Conservation (phyloP, 2,113 vertebrate species). For the Pao palembangensis region DNA sequence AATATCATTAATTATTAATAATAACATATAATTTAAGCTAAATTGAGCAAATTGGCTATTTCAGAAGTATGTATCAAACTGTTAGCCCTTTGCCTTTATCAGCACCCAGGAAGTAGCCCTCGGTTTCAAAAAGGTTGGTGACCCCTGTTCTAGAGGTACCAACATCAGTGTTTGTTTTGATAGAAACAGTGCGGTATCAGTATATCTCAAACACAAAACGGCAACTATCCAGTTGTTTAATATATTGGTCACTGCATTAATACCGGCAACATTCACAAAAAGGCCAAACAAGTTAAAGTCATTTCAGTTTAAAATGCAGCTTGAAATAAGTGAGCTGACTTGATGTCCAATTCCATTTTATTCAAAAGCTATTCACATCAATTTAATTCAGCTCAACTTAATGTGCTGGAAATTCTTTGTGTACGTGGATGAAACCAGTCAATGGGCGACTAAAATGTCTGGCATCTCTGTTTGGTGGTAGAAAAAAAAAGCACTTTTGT, state of each 20-base stretch:
- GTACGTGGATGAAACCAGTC: constrained; percentile 63
- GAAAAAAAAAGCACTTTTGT: constrained; percentile 52
- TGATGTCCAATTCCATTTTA: constrained; percentile 41
- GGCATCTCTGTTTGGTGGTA: constrained; percentile 41
- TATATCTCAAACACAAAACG: neutral
- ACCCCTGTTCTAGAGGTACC: too few species aligned
- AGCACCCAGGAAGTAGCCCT: too few species aligned
- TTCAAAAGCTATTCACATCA: constrained; percentile 54
- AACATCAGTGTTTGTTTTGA: neutral
- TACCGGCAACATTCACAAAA: constrained; percentile 5
- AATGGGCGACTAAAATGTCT: constrained; percentile 56
- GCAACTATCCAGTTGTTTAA: neutral
- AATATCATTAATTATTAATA: too few species aligned
- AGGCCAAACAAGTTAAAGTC: constrained; percentile 30
- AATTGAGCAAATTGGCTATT: too few species aligned
- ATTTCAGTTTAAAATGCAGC: neutral
- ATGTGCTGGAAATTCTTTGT: constrained; percentile 55
- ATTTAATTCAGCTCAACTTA: constrained; percentile 52
- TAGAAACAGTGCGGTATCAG: neutral
- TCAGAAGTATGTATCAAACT: too few species aligned
- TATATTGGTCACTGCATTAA: constrained; percentile 1
- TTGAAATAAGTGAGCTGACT: constrained; percentile 31
- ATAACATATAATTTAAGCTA: too few species aligned
- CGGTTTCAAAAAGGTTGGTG: too few species aligned
- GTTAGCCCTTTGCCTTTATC: too few species aligned